Conservation (phyloP, 64 coral and sea anemone genomes). For the Actinia equina region DNA sequence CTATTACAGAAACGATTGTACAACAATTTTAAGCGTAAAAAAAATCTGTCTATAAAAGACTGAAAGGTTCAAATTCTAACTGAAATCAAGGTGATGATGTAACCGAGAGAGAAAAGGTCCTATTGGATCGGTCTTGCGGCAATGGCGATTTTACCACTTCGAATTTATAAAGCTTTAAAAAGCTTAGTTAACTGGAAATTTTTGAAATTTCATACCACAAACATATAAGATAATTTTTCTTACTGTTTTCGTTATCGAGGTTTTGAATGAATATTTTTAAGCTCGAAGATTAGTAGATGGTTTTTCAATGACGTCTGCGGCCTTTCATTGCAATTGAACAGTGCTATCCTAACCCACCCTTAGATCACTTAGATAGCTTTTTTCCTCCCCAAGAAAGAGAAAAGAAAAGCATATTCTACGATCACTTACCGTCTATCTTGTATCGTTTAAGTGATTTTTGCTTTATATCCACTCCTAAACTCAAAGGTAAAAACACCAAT, state of each 20-base stretch:
- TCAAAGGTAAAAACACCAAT: conserved; percentile 8
- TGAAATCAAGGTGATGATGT: no score
- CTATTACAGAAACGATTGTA: no score
- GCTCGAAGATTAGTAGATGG: neutral
- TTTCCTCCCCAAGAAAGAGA: neutral
- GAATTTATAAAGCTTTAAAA: no score
- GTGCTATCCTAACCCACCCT: neutral
- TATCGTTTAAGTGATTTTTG: conserved; percentile 6
- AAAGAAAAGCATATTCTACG: neutral
- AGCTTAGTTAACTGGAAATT: neutral
- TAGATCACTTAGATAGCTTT: neutral
- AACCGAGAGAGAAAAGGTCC: no score
- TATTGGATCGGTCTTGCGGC: no score
- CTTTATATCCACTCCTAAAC: conserved; percentile 12
- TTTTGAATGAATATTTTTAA: neutral
- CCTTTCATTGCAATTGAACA: neutral
- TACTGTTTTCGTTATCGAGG: neutral
- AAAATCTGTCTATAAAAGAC: no score
- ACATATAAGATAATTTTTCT: neutral
- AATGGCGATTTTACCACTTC: no score
- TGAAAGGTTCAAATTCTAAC: no score
- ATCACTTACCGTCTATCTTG: conserved; percentile 18
- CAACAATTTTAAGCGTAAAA: no score
- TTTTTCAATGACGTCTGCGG: neutral
- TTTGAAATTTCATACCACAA: neutral